Conservation (phyloP, 2,113 vertebrate species). For the Shinisaurus crocodilurus region DNA sequence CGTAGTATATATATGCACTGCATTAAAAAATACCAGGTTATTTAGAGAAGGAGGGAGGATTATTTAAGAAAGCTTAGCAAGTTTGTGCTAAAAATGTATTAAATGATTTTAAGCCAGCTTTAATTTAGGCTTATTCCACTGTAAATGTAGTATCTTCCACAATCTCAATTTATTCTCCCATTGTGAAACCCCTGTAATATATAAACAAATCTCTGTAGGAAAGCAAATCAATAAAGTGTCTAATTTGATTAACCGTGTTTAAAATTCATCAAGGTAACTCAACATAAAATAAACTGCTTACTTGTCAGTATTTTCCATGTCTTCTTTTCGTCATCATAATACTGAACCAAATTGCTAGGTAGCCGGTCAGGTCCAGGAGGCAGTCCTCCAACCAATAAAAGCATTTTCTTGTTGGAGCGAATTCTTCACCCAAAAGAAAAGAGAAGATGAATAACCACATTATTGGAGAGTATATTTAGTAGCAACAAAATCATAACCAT, state of each 20-base stretch:
- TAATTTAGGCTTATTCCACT: constrained; percentile 70
- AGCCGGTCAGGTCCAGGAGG: constrained; percentile 98
- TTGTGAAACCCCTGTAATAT: constrained; percentile 72
- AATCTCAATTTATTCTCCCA: constrained; percentile 78
- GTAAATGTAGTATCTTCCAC: constrained; percentile 71
- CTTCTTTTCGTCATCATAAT: constrained; percentile 99
- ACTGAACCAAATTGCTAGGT: constrained; percentile 99
- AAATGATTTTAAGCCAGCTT: constrained; percentile 75
- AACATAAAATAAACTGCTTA: constrained; percentile 83
- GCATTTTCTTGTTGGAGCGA: constrained; percentile 99
- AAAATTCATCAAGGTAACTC: constrained; percentile 75
- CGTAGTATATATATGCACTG: neutral
- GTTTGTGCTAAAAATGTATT: constrained; percentile 64
- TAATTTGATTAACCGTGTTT: constrained; percentile 80
- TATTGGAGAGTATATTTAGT: constrained; percentile 78
- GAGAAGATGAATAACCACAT: constrained; percentile 81
- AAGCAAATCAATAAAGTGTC: constrained; percentile 81
- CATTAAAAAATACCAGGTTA: neutral
- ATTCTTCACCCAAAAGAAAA: constrained; percentile 94
- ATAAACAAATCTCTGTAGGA: constrained; percentile 78
- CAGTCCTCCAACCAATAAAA: constrained; percentile 96
- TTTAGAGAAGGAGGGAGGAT: neutral
- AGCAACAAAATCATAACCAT: constrained; percentile 81
- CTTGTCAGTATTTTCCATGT: constrained; percentile 99
- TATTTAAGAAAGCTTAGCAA: constrained; percentile 59